These are phyloP conservation scores for Gila orcuttii DNA, from an alignment of 2,113 vertebrate species.

Conservation along the genomic window DNA sequence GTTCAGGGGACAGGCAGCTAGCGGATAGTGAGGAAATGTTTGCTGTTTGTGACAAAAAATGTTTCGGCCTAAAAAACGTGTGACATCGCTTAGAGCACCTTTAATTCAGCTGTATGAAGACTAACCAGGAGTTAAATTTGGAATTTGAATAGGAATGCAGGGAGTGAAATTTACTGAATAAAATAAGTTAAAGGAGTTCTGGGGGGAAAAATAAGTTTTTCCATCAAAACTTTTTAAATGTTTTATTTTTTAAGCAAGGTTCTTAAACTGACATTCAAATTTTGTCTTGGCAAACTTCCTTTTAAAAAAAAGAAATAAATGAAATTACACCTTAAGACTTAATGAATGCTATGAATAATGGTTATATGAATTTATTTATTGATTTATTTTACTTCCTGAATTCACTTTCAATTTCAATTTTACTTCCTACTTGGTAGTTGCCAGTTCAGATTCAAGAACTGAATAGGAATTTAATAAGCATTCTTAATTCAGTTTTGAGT, in stretches of 20 bases:
- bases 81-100: too few species aligned
- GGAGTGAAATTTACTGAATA: not conserved
- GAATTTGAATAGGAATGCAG: not conserved
- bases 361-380: too few species aligned
- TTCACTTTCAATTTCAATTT: not conserved
- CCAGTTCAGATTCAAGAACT: not conserved
- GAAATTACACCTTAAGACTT: not conserved
- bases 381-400: not conserved
- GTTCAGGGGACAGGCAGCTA: too few species aligned
- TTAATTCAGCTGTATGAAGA: not conserved
- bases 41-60: too few species aligned
- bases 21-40: too few species aligned
- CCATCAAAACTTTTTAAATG: too few species aligned
- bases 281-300: not conserved
- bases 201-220: too few species aligned
- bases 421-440: not conserved
- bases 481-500: not conserved
- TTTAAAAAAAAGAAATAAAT: not conserved
- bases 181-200: not conserved
- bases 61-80: too few species aligned
- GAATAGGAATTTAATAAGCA: not conserved
- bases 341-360: too few species aligned
- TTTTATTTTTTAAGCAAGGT: too few species aligned
- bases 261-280: not conserved
- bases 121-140: not conserved